Percentiles rank a stretch among this genome's conserved stretches.
phyloP scores from a whole-genome alignment of 2,888 invertebrate species.

The Melitaea athalia region DNA sequence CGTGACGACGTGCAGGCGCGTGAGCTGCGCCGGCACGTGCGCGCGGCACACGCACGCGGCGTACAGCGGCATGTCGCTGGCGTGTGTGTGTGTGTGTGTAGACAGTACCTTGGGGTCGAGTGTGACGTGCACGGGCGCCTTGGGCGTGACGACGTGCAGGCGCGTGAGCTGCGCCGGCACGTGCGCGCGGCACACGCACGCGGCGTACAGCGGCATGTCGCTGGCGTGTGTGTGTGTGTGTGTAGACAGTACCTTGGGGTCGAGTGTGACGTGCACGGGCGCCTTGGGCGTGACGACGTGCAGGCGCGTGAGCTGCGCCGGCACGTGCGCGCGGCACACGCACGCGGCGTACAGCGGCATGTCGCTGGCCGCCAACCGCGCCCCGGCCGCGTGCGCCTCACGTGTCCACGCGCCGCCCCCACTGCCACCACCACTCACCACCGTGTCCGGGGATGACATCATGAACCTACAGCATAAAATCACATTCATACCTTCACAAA shows the following conservation, averaged over 20 bases:
- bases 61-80: constrained; percentile 94
- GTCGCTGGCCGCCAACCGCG: constrained; percentile 91
- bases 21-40: constrained; percentile 54
- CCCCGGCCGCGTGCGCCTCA: constrained; percentile 89
- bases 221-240: too few relatives aligned
- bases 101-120: constrained; percentile 89
- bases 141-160: constrained; percentile 85
- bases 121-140: constrained; percentile 94
- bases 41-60: constrained; percentile 84
- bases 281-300: constrained; percentile 90
- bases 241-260: constrained; percentile 89
- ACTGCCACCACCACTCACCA: constrained; percentile 87
- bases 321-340: constrained; percentile 55
- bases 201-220: constrained; percentile 94
- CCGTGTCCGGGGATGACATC: constrained; percentile 92
- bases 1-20: constrained; percentile 74
- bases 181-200: constrained; percentile 80
- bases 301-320: constrained; percentile 58
- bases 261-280: constrained; percentile 92
- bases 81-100: too few relatives aligned
- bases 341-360: constrained; percentile 95
- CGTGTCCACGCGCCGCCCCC: constrained; percentile 87
- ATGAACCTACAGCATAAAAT: constrained; percentile 74
- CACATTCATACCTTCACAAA: background rate
- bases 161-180: constrained; percentile 57